Base-by-base conservation (phyloP, 1,140 invertebrate species). In the Papilio polyxenes region DNA sequence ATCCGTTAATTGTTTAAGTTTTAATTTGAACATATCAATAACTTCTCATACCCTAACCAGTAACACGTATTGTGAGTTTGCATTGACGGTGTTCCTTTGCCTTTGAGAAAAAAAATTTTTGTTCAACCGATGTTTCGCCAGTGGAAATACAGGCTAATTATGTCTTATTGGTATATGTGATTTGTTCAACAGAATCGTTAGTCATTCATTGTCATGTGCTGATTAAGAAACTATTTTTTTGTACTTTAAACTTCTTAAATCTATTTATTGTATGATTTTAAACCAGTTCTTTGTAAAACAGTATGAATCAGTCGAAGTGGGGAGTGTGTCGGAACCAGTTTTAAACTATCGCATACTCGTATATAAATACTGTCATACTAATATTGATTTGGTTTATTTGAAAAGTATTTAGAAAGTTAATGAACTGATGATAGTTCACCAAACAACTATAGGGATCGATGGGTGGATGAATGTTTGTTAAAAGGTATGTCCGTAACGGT, bases 281-380 rank as follows among this genome's bases (percentile, higher is more conserved):
- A 91, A 90, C 89, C 87, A 84, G 89, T 90, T 89, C 83, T 65
- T 85, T 87, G 85, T 86, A 86, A 82, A 85, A 85, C 74, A 85
- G 85, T 85, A 87, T 92, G 91, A 92, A 89, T 92, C 91, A 92
- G 87, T 85, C 84, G 79, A 83, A 84, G 86, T 87, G 88, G 81
- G 81, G 79, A 82, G 82, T 85, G 84, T 83, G 84, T 85, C 88
- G 86, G 85, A 92, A 92, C 91, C 88, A 87, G 91, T 92, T 92
- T 90, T 86, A 85, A 85, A 84, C 85, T 91, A 89, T 88, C 83
- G 82, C 83, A 87, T 87, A 86, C 87, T 89, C 88, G 85, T 88
- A 87, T 78, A 84, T 81, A 78, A 85, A 84, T 87, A 85, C 48
- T 75, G 74, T 81, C 82, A 82, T 83, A 80, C 81, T 76, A 81